Base-by-base conservation (phyloP, 1,140 invertebrate genomes). In the Lepeophtheirus salmonis region DNA sequence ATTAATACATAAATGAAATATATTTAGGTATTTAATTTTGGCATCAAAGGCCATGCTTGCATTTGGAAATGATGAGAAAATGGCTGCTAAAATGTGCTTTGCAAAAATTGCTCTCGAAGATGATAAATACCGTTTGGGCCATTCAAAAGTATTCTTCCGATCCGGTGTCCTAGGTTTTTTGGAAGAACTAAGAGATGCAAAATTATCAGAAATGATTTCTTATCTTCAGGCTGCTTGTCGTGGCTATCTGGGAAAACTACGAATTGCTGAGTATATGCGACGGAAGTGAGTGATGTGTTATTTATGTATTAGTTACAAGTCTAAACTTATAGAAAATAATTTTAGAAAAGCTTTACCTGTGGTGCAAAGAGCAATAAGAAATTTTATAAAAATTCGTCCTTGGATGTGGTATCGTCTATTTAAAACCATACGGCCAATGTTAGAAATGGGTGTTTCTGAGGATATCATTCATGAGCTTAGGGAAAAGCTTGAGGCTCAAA, bases 381-480 rank as follows among this genome's bases (percentile, higher is more conserved):
- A 89, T 73, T 98, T 96, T 82, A 80, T 97, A 73, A 80, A 87
- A 71, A 79, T 99, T 65, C 87, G 92, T 71, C 97, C 89, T 75
- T 98, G 95, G 95, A 82, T 88, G 67, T 99, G 95, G 95, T 98
- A 89, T 87, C 95, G 92, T 75, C 74, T 97, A 78, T 97, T 91
- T 89, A 85, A 88, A 77, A 95, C 87, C 78, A 86, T 97, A 78
- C 95, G 94, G 78, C 92, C 94, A 70, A 80, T 97, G 67, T 86
- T 97, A 79, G 95, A 94, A 80, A 88, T 92, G 76, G 89, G 84
- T 70, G 83, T 88, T 67, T 83, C 95, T 75, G 92, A 97, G 78
- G 95, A 97, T 77, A 92, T 98, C 75, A 84, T 97, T 71, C n/a
- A 52, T 6, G 50, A 52, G 50, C 50, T 52, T 6, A 22, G 21